Base-by-base conservation (phyloP, 2,888 invertebrate genomes). In the Polydesmus complanatus region DNA sequence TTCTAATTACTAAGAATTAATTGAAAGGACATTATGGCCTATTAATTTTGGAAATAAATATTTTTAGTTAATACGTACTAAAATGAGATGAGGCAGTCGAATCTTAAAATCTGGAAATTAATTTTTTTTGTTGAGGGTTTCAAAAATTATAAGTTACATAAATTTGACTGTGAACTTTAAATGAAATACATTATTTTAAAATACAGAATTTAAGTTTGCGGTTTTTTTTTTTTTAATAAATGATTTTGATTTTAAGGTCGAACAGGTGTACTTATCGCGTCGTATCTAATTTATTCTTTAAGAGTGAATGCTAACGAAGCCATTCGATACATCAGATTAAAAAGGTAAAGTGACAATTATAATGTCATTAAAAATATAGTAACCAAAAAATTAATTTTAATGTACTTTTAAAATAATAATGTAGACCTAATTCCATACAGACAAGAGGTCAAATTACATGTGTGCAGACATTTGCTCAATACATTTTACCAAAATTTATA, bases 231-330 rank as follows among this genome's bases (percentile, higher is more conserved):
- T n/a, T n/a, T n/a, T n/a, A n/a, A n/a, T n/a, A n/a, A n/a, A n/a
- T n/a, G n/a, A n/a, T n/a, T n/a, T n/a, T n/a, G n/a, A n/a, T 62
- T 70, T 70, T 1, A 73, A 85, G 86, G 86, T 66, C 77, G 92
- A 64, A 92, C 91, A 0, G 91, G 92, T 0, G 88, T 91, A 47
- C 77, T 92, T 27, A 88, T 92, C 65, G 87, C 90, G 0, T 89
- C 88, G 71, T 91, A 86, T 75, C 78, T 92, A 60, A 84, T 92
- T 23, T 91, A 85, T 75, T 83, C 84, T 11, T 77, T 87, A 67
- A 78, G 88, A 64, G 81, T 88, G 57, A 76, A 81, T 57, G 37
- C 88, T 3, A 83, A 84, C 70, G 86, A 88, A 66, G 89, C 89
- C 2, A 87, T 91, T 63, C 80, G 84, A 47, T 83, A 85, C 67